These are phyloP conservation scores for Dynastes maya DNA, from an alignment of 2,888 invertebrate species.

Conservation along the genomic window DNA sequence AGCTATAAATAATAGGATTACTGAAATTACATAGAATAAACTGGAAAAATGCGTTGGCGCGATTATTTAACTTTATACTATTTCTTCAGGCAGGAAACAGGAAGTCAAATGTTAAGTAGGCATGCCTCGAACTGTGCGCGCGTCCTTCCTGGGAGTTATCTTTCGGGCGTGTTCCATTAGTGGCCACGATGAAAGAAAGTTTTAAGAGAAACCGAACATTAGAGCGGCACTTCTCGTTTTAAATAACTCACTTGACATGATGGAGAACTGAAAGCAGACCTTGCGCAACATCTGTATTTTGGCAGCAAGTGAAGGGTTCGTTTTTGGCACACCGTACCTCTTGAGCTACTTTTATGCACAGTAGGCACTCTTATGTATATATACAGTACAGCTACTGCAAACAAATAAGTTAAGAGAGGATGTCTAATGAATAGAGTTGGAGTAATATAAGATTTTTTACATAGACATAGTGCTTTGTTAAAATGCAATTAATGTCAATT, in stretches of 20 bases:
- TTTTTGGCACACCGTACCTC: slow-evolving; percentile 1
- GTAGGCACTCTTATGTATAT: not conserved
- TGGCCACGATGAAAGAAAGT: slow-evolving; percentile 40
- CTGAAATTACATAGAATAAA: too few species aligned
- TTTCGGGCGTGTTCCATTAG: slow-evolving; percentile 39
- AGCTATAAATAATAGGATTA: too few species aligned
- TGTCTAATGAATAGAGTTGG: too few species aligned
- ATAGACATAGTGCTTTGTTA: too few species aligned
- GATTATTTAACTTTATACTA: too few species aligned
- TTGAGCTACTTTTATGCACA: not conserved
- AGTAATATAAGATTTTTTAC: too few species aligned
- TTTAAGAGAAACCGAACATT: slow-evolving; percentile 36
- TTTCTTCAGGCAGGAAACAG: not conserved
- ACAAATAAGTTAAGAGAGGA: too few species aligned
- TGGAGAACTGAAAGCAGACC: slow-evolving; percentile 29
- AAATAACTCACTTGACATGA: slow-evolving; percentile 42
- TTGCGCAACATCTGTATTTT: slow-evolving; percentile 29
- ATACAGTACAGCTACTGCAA: too few species aligned
- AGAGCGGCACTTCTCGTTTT: slow-evolving; percentile 35
- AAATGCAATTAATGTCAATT: too few species aligned
- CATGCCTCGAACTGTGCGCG: not conserved
- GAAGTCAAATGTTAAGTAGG: slow-evolving; percentile 10
- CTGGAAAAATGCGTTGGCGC: too few species aligned
- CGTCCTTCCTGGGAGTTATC: slow-evolving; percentile 36
- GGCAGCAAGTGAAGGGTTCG: slow-evolving; percentile 23